Base-by-base conservation (phyloP, 1,140 invertebrate species). In the Cotesia glomerata region DNA sequence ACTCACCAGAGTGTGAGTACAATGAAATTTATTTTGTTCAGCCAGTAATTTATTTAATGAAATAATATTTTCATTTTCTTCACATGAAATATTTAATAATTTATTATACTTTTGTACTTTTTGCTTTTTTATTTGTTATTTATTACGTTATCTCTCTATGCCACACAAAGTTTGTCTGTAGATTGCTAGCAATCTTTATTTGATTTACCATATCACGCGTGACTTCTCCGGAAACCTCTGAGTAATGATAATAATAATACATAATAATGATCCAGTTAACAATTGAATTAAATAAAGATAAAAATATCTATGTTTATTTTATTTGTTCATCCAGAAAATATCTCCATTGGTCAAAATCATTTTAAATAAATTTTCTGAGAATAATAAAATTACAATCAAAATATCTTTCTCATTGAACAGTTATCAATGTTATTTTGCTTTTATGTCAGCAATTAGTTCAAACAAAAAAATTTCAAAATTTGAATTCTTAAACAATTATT, bases 131-230 rank as follows among this genome's bases (percentile, higher is more conserved):
- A 13, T 56, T n/a, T 56, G 9, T 56, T 56, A 5, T 13, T 61
- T 61, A 32, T 61, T 32, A 8, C 8, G 9, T 13, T 61, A 61
- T 61, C 56, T 58, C 56, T 16, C 14, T 16, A 58, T 2, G 26
- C 18, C 56, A 26, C 56, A 9, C 8, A 18, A 18, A 58, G 8
- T 58, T 26, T 49, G 32, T 49, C 11, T 9, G 45, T 34, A 34
- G 65, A 67, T 67, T 67, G 39, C 65, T 49, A 2, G 49, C 65
- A 67, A 67, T 67, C 65, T 67, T 67, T 34, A 67, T 54, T 67
- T 54, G 39, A 67, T 67, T 67, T 67, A 16, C 49, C 49, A 67
- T 67, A 67, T 67, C 65, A 67, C 49, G 39, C 45, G 65, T 11
- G 45, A 18, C 39, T 32, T 34, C 65, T 51, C 45, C 49, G 65